Conservation (phyloP, 2,888 invertebrate genomes). For the Noctua pronuba region DNA sequence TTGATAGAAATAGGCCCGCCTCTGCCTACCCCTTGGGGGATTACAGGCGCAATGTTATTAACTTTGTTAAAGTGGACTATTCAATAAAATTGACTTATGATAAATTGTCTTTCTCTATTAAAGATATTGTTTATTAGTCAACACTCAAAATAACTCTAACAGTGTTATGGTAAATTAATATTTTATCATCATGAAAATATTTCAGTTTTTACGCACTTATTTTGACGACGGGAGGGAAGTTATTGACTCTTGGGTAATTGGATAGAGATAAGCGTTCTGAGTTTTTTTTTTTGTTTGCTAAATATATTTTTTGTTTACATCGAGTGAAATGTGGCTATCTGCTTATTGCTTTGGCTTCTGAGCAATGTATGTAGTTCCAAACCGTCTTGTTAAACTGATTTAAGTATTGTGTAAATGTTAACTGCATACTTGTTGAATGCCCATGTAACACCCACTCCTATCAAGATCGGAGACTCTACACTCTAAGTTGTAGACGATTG, state of each 20-base stretch:
- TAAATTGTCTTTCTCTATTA: not conserved
- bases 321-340: not conserved
- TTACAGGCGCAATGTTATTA: not conserved
- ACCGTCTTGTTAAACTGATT: not conserved
- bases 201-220: not conserved
- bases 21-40: not conserved
- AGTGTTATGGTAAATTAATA: not conserved
- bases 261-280: not conserved
- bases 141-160: not conserved
- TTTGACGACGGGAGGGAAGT: too few species aligned
- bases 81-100: not conserved
- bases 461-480: too few species aligned
- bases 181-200: conserved; percentile 9
- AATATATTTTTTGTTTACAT: not conserved
- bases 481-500: too few species aligned
- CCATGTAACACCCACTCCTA: too few species aligned
- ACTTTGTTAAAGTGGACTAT: conserved; percentile 6
- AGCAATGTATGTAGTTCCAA: not conserved
- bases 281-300: not conserved
- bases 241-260: not conserved
- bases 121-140: not conserved
- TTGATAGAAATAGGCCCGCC: not conserved
- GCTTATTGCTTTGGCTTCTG: not conserved
- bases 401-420: not conserved
- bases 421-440: too few species aligned